phyloP scores from a whole-genome alignment of 2,797 vertebrate species.

The Macroramphosus scolopax region DNA sequence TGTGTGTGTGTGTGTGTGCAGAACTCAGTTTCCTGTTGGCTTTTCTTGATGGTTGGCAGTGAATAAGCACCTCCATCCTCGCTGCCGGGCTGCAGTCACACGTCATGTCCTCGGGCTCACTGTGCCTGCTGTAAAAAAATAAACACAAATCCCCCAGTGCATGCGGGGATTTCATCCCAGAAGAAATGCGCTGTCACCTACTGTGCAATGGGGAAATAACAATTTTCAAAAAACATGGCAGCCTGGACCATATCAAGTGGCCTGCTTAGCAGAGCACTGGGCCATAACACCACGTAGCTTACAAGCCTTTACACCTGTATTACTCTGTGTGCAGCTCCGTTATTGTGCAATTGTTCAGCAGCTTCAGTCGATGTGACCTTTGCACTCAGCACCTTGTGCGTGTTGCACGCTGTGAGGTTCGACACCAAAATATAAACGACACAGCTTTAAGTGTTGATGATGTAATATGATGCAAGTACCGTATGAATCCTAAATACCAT shows the following conservation, averaged over 20 bases:
- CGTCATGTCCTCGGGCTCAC: constrained; percentile 63
- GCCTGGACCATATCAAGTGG: constrained; percentile 34
- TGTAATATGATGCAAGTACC: not conserved
- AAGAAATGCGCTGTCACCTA: constrained; percentile 69
- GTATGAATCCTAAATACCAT: too few species aligned
- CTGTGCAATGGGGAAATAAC: constrained; percentile 72
- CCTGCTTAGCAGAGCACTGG: constrained; percentile 39
- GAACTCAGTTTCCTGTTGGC: not conserved
- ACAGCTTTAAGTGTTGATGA: not conserved
- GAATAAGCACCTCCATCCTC: constrained; percentile 41
- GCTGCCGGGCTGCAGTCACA: constrained; percentile 55
- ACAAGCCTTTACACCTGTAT: constrained; percentile 1
- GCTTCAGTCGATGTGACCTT: not conserved
- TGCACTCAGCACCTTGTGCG: not conserved
- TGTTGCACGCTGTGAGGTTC: too few species aligned
- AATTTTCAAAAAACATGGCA: constrained; percentile 66
- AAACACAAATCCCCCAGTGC: constrained; percentile 69
- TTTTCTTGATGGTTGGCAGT: constrained; percentile 16
- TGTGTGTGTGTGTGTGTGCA: not conserved
- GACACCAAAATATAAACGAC: not conserved
- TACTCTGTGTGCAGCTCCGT: too few species aligned
- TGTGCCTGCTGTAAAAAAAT: constrained; percentile 51
- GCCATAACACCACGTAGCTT: constrained; percentile 19
- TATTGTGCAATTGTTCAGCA: too few species aligned
- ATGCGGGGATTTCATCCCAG: constrained; percentile 66